These are phyloP conservation scores for Campoplex nolae DNA, from an alignment of 2,888 invertebrate species.

Conservation along the genomic window DNA sequence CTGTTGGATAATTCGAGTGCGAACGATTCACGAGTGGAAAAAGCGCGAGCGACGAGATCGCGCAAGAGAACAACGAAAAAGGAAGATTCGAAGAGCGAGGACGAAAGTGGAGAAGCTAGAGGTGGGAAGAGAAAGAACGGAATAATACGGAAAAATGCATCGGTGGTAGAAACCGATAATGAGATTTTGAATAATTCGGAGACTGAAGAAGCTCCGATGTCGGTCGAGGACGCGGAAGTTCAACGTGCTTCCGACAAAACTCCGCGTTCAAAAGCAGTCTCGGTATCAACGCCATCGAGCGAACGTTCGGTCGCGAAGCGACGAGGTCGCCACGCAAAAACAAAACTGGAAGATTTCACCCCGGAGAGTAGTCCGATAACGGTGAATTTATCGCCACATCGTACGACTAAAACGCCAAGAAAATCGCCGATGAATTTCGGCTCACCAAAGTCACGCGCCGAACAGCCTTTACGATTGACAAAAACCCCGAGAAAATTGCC, in stretches of 20 bases:
- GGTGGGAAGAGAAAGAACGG: slow-evolving; percentile 7
- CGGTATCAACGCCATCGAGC: slow-evolving; percentile 51
- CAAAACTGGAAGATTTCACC: slow-evolving; percentile 68
- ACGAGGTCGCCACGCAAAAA: slow-evolving; percentile 24
- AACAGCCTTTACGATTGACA: slow-evolving; percentile 66
- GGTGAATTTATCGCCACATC: slow-evolving; percentile 74
- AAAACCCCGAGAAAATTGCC: slow-evolving; percentile 76
- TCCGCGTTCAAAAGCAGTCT: slow-evolving; percentile 6
- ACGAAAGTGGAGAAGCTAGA: slow-evolving; percentile 13
- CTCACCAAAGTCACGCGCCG: slow-evolving; percentile 76
- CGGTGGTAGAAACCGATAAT: slow-evolving; percentile 3
- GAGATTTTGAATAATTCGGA: slow-evolving; percentile 22
- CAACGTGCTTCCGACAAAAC: slow-evolving; percentile 43
- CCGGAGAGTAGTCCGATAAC: slow-evolving; percentile 77
- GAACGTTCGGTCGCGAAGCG: slow-evolving; percentile 25
- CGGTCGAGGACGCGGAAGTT: slow-evolving; percentile 65
- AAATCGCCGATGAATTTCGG: slow-evolving; percentile 76
- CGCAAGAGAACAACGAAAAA: slow-evolving; percentile 60
- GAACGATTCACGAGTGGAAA: slow-evolving; percentile 49
- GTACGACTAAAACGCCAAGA: slow-evolving; percentile 76
- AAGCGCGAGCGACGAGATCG: slow-evolving; percentile 27
- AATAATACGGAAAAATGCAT: background rate
- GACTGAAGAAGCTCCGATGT: slow-evolving; percentile 17
- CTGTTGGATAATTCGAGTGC: slow-evolving; percentile 36
- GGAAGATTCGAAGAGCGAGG: slow-evolving; percentile 32